These are phyloP conservation scores for Plutomurus gul DNA, from an alignment of 1,140 invertebrate species.

Conservation along the genomic window DNA sequence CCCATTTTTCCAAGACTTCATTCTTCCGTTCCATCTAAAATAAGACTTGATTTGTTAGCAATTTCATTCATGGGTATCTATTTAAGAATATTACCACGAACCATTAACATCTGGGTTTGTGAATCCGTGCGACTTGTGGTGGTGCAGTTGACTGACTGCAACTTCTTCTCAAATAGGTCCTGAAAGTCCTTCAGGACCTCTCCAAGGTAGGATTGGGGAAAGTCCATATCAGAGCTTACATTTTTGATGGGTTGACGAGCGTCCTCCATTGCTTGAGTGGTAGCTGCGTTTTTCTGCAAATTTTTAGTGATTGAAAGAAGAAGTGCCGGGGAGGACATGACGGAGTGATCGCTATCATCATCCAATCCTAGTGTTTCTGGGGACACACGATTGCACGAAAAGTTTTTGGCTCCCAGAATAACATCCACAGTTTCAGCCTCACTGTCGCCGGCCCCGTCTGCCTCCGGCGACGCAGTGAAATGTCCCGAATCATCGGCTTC, in stretches of 20 bases:
- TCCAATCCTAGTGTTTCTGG: background rate
- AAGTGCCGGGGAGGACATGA: background rate
- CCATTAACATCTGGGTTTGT: background rate
- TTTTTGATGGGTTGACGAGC: background rate
- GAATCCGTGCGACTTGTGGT: background rate
- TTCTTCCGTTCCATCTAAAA: conserved; percentile 24
- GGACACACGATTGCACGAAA: background rate
- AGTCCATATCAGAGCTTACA: background rate
- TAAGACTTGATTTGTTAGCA: background rate
- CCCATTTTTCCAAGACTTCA: conserved; percentile 35
- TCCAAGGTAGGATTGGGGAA: background rate
- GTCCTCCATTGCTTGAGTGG: background rate
- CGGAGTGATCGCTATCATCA: background rate
- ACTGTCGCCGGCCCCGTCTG: background rate
- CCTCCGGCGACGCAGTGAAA: conserved; percentile 36
- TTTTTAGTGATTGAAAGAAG: background rate
- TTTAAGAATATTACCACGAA: background rate
- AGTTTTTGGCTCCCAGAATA: background rate
- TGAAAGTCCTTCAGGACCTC: background rate
- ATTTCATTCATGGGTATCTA: background rate
- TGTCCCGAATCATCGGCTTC: conserved; percentile 38
- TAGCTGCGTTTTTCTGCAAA: background rate
- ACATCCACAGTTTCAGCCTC: background rate
- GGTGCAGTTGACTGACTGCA: background rate
- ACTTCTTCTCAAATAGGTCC: background rate